Evolutionary conservation across 2,888 invertebrate species (phyloP).

Genomic region (Chrysomela aeneicollis): DNA sequence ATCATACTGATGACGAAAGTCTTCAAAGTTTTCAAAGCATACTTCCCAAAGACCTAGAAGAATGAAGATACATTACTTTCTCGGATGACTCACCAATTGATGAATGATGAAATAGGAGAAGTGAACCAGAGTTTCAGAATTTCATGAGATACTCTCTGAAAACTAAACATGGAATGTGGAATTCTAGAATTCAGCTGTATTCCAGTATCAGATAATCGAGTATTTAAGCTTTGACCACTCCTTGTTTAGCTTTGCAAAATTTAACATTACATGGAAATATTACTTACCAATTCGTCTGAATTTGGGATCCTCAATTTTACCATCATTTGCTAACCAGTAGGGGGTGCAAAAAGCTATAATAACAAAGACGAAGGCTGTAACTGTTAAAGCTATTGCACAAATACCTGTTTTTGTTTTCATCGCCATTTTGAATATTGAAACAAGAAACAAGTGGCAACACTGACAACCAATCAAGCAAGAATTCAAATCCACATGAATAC

Average conservation of each 20-base stretch:
- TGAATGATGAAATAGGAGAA: background rate
- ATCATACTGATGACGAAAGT: slow-evolving; percentile 86
- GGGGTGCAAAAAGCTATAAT: slow-evolving; percentile 86
- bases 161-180: too few species aligned
- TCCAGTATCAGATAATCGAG: too few species aligned
- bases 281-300: slow-evolving; percentile 80
- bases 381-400: slow-evolving; percentile 72
- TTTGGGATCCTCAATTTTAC: slow-evolving; percentile 77
- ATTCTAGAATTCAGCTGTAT: too few species aligned
- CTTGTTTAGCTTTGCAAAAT: slow-evolving; percentile 4
- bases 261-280: slow-evolving; percentile 26
- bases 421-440: slow-evolving; percentile 59
- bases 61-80: slow-evolving; percentile 11
- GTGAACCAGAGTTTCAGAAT: background rate
- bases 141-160: too few species aligned
- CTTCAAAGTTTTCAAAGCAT: slow-evolving; percentile 88
- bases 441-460: background rate
- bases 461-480: too few species aligned
- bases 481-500: too few species aligned
- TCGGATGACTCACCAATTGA: slow-evolving; percentile 3
- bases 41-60: slow-evolving; percentile 91
- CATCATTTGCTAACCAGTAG: slow-evolving; percentile 87
- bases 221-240: slow-evolving; percentile 23
- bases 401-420: slow-evolving; percentile 72
- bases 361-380: slow-evolving; percentile 74